phyloP scores from a whole-genome alignment of 2,888 invertebrate genomes.

The Boloria selene region DNA sequence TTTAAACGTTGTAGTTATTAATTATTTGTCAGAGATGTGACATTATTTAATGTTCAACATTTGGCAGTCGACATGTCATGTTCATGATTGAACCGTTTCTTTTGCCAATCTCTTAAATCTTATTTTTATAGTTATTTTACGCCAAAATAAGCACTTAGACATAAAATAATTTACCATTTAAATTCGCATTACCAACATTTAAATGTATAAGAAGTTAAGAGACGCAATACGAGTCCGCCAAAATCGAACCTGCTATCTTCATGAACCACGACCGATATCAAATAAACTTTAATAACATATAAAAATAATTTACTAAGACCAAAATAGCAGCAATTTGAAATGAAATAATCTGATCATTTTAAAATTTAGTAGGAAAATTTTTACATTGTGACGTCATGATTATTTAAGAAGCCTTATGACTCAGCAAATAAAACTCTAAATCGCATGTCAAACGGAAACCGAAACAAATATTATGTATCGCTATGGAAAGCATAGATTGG shows the following conservation, averaged over 20 bases:
- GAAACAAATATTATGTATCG: slow-evolving; percentile 13
- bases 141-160: no score
- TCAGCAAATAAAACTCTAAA: slow-evolving; percentile 11
- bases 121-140: not conserved
- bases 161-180: no score
- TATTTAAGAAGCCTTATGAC: slow-evolving; percentile 5
- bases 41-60: slow-evolving; percentile 19
- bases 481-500: slow-evolving; percentile 40
- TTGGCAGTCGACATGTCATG: slow-evolving; percentile 18
- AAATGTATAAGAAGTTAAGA: no score
- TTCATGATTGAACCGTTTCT: slow-evolving; percentile 8
- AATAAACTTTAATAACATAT: no score
- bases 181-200: no score
- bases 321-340: not conserved
- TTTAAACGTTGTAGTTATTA: slow-evolving; percentile 13
- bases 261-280: no score
- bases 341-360: not conserved
- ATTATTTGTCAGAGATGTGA: slow-evolving; percentile 13
- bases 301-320: not conserved
- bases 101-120: slow-evolving; percentile 15
- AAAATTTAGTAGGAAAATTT: slow-evolving; percentile 2
- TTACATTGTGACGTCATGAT: not conserved
- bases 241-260: no score
- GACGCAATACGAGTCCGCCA: no score
- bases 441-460: slow-evolving; percentile 7